Base-by-base conservation (phyloP, 1,140 invertebrate genomes). In the Caerostris darwini region DNA sequence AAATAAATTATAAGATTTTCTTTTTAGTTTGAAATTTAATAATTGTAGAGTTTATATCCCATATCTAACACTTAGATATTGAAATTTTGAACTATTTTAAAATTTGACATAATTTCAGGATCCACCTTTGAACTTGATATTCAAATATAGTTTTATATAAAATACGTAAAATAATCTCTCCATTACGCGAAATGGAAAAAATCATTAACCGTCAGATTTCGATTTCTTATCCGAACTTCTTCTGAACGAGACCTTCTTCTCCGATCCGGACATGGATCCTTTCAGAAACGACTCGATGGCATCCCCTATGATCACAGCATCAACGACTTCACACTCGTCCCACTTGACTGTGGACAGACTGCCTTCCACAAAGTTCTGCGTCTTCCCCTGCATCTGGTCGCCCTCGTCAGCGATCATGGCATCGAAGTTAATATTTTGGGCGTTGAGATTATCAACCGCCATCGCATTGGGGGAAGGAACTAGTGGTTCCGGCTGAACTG, bases 231-330 rank as follows among this genome's bases (percentile, higher is more conserved):
- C 86, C 0, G 93, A 94, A 12, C 58, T 86, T 34, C 90, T 85
- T 56, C 93, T 90, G 92, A 95, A 95, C 12, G 94, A 92, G 3
- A 95, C 94, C 83, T 88, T 92, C 58, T 94, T 95, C 19, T 94
- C 93, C 7, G 85, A 57, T 5, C 58, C 58, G n/a, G 67, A 64
- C 90, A 94, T 95, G 6, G 95, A 95, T 12, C 93, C 94, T 59
- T 90, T 90, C 17, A 95, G 83, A 82, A 95, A 95, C 8, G 95
- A 91, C 81, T 95, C 93, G 77, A 95, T 95, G 19, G 95, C 95
- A 82, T 95, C 95, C 0, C 95, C 95, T 10, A 95, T 67, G n/a
- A 94, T 83, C 53, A 95, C 89, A 12, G 95, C 94, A 86, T 95
- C 95, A 3, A 95, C 92, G 6, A 93, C 83, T 34, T 95, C 94